These are phyloP conservation scores for Cyrtonyx montezumae DNA, from an alignment of 2,113 vertebrate species.

Conservation along the genomic window DNA sequence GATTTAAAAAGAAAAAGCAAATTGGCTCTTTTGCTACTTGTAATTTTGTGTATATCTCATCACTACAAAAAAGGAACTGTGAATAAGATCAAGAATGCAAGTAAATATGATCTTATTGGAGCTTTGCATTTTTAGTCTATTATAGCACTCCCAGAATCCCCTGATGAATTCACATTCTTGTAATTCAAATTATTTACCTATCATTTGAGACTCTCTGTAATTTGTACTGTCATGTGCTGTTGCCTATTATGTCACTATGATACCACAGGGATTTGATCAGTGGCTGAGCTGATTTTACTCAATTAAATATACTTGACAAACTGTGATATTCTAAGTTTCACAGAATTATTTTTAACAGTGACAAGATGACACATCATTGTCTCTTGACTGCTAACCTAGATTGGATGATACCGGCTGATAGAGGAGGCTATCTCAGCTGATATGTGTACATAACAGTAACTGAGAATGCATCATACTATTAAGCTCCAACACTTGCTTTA, in stretches of 20 bases:
- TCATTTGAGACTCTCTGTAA: slow-evolving; percentile 22
- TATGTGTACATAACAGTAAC: slow-evolving; percentile 27
- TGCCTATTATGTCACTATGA: slow-evolving; percentile 42
- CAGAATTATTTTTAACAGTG: slow-evolving; percentile 60
- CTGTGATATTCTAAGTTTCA: slow-evolving; percentile 38
- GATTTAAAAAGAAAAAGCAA: slow-evolving; percentile 10
- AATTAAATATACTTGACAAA: slow-evolving; percentile 61
- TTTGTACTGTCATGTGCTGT: slow-evolving; percentile 17
- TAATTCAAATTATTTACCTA: slow-evolving; percentile 47
- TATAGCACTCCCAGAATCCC: slow-evolving; percentile 10
- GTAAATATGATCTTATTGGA: neutral
- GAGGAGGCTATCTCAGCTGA: slow-evolving; percentile 13
- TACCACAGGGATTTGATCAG: slow-evolving; percentile 45
- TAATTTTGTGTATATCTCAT: neutral
- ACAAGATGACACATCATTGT: slow-evolving; percentile 61
- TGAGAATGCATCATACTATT: slow-evolving; percentile 52
- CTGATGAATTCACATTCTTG: slow-evolving; percentile 16
- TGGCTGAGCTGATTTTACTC: slow-evolving; percentile 50
- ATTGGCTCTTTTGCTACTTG: neutral
- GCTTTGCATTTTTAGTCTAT: neutral
- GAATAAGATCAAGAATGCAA: neutral
- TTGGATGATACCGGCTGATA: slow-evolving; percentile 51
- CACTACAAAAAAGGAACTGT: neutral
- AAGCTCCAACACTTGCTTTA: slow-evolving; percentile 59
- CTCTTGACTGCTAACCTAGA: slow-evolving; percentile 54